phyloP scores from a whole-genome alignment of 1,140 invertebrate genomes.

The Hycleus phaleratus region DNA sequence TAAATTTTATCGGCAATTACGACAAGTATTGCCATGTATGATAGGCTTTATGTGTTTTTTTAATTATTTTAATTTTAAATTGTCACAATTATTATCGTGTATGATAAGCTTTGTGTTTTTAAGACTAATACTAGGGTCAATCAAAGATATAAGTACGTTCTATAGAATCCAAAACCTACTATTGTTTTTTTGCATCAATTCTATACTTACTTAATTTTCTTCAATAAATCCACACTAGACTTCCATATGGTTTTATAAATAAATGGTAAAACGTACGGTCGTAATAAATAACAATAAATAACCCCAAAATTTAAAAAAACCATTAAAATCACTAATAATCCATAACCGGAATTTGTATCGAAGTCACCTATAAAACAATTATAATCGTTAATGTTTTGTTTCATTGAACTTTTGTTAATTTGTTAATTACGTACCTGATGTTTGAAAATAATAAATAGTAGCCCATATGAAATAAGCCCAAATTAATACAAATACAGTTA shows the following conservation, averaged over 20 bases:
- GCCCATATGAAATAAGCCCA: slow-evolving; percentile 26
- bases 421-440: slow-evolving; percentile 15
- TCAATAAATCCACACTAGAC: slow-evolving; percentile 17
- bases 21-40: too few species aligned
- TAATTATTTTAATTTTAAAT: too few species aligned
- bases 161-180: too few species aligned
- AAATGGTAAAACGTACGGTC: slow-evolving; percentile 47
- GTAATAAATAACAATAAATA: slow-evolving; percentile 58
- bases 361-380: slow-evolving; percentile 33
- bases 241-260: slow-evolving; percentile 39
- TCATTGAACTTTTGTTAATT: not conserved
- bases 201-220: slow-evolving; percentile 16
- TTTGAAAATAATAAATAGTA: slow-evolving; percentile 22
- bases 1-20: too few species aligned
- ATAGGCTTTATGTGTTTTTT: too few species aligned
- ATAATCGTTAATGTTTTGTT: not conserved
- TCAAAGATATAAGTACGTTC: too few species aligned
- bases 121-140: too few species aligned
- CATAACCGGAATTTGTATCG: slow-evolving; percentile 52
- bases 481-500: slow-evolving; percentile 14
- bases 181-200: too few species aligned
- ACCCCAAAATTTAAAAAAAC: slow-evolving; percentile 53
- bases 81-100: too few species aligned
- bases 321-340: slow-evolving; percentile 62
- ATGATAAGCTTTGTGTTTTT: too few species aligned